A percentile compares a stretch with the other conserved stretches of the same genome.
Conservation (phyloP, 2,113 vertebrate genomes). For the Pan paniscus region DNA sequence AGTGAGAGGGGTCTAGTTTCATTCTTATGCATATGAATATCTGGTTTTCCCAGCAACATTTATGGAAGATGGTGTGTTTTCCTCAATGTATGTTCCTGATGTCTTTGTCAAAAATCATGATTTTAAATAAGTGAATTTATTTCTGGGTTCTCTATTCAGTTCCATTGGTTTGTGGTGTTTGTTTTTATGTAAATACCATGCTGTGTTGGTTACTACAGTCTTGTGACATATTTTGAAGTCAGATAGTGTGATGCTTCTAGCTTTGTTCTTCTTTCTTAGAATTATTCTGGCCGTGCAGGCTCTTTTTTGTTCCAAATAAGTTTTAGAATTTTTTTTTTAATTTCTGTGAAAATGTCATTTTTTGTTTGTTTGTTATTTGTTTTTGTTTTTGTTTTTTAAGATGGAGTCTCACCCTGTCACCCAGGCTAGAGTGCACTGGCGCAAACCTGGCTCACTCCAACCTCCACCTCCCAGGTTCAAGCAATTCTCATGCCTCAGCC, state of each 20-base stretch:
- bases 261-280: neutral
- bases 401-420: too few species aligned
- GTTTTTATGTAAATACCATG: neutral
- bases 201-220: neutral
- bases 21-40: neutral
- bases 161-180: neutral
- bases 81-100: neutral
- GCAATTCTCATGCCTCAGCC: too few species aligned
- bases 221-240: neutral
- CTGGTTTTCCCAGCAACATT: neutral
- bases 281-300: too few species aligned
- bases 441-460: too few species aligned
- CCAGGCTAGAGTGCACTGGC: too few species aligned
- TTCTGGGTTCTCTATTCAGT: neutral
- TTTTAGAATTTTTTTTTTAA: too few species aligned
- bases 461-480: too few species aligned
- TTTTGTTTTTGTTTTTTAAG: too few species aligned
- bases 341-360: too few species aligned
- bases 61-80: neutral
- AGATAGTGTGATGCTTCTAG: neutral
- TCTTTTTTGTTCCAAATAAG: too few species aligned
- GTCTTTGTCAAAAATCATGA: neutral
- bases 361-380: too few species aligned
- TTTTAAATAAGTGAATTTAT: neutral
- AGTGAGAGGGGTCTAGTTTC: neutral